Base-by-base conservation (phyloP, 2,113 vertebrate species). In the Piprites chloris region DNA sequence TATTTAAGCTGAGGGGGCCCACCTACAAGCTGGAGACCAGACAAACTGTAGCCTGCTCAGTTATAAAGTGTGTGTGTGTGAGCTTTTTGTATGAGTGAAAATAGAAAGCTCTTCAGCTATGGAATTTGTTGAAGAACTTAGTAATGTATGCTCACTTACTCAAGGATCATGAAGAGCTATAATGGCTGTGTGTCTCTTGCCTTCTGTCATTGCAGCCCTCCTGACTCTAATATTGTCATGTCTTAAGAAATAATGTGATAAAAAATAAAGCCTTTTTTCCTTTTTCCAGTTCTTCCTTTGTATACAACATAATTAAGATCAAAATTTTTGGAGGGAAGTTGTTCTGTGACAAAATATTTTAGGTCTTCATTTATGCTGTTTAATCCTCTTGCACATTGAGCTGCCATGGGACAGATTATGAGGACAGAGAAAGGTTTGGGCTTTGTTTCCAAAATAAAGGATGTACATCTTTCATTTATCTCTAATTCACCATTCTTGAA, bases 201-300 rank as follows among this genome's bases (percentile, higher is more conserved):
- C 32, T 77, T 85, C 42, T 87, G 0, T 71, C 9, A 5, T 2
- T 71, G 8, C 41, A 55, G 5, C 41, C 22, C 8, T 80, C 18
- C 50, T 77, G 33, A n/a, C 26, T 53, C 14, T 46, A 39, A 58
- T 19, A 12, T n/a, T 5, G 20, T 2, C 6, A 2, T 0, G 1
- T 56, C 28, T 77, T 56, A 33, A 66, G 27, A 62, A 93, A 58
- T 62, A 69, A 63, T 9, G 7, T 1, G 2, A 22, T 47, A 47
- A 69, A 62, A 62, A 28, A 26, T 18, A 27, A 35, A 26, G 6
- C 33, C 9, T 33, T n/a, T 23, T 44, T 44, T 39, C 19, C 8
- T 8, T 12, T 32, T 42, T 4, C 15, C 1, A 15, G 9, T 66
- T 83, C 7, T 66, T 73, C 15, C 35, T 76, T 72, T 47, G 10